phyloP scores from a whole-genome alignment of 2,113 vertebrate species.

The Lampris megalopsis region DNA sequence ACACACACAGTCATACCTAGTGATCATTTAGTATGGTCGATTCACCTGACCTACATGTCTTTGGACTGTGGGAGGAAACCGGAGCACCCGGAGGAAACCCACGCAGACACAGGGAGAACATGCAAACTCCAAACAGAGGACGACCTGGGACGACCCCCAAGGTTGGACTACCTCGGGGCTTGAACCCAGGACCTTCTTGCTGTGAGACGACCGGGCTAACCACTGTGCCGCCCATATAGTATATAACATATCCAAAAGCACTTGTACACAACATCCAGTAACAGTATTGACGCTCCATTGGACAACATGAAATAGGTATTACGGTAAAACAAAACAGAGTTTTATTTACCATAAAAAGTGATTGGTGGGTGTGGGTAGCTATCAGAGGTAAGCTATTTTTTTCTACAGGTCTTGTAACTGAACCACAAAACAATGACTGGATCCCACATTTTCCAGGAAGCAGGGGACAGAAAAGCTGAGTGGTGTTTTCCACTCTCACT shows the following conservation, averaged over 20 bases:
- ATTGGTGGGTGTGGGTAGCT: conserved; percentile 46
- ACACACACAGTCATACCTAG: too few relatives aligned
- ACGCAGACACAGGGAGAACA: too few relatives aligned
- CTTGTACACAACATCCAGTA: neutral
- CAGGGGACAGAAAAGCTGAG: conserved; percentile 64
- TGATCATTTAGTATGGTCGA: too few relatives aligned
- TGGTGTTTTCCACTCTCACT: conserved; percentile 62
- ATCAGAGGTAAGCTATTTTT: conserved; percentile 47
- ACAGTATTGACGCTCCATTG: neutral
- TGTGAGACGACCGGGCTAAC: too few relatives aligned
- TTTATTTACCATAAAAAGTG: conserved; percentile 13
- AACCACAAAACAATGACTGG: conserved; percentile 67
- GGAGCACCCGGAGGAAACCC: too few relatives aligned
- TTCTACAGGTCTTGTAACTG: conserved; percentile 59
- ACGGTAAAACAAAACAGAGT: conserved; percentile 27
- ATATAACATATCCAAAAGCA: neutral
- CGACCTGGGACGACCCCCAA: too few relatives aligned
- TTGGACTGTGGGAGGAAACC: too few relatives aligned
- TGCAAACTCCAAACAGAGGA: too few relatives aligned
- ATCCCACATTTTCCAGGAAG: conserved; percentile 70
- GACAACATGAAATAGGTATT: neutral
- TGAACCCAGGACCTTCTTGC: too few relatives aligned
- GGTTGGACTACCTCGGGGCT: too few relatives aligned
- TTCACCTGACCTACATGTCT: too few relatives aligned
- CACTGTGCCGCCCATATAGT: too few relatives aligned